These are phyloP conservation scores for Echinarachnius parma DNA, from an alignment of 53 echinoderm and acorn worm species.

Conservation along the genomic window DNA sequence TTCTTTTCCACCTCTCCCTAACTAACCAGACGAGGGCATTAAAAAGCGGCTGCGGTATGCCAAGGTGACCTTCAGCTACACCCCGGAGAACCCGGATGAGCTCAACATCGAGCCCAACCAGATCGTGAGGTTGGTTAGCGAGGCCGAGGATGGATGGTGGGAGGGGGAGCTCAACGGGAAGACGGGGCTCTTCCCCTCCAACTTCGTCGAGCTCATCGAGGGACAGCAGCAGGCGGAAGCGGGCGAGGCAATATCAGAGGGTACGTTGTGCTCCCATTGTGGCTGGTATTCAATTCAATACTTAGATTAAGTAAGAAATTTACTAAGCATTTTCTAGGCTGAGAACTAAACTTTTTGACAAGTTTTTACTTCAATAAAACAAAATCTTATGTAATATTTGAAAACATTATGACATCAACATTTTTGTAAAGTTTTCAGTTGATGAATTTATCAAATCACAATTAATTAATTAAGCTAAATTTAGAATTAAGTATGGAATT, in stretches of 20 bases:
- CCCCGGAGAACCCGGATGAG: constrained; percentile 82
- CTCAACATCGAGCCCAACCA: constrained; percentile 58
- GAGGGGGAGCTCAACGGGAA: constrained; percentile 77
- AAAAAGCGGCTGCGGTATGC: constrained; percentile 65
- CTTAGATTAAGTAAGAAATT: no score
- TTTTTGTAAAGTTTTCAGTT: no score
- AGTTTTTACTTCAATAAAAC: no score
- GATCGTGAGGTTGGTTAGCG: constrained; percentile 57
- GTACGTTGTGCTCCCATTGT: no score
- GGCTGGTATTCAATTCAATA: no score
- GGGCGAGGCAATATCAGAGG: not conserved
- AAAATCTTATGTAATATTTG: no score
- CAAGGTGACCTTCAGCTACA: constrained; percentile 86
- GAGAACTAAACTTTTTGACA: no score
- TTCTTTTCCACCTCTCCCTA: not conserved
- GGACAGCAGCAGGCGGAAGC: constrained; percentile 4
- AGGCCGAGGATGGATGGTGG: constrained; percentile 96
- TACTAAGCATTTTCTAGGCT: no score
- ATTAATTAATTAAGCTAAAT: no score
- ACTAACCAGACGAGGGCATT: constrained; percentile 11
- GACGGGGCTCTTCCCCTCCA: constrained; percentile 89
- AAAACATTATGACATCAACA: no score
- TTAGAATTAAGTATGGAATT: no score
- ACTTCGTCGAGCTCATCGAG: constrained; percentile 67
- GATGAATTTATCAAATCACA: no score